Conservation (phyloP, 2,797 vertebrate genomes). For the Bovichtus variegatus region DNA sequence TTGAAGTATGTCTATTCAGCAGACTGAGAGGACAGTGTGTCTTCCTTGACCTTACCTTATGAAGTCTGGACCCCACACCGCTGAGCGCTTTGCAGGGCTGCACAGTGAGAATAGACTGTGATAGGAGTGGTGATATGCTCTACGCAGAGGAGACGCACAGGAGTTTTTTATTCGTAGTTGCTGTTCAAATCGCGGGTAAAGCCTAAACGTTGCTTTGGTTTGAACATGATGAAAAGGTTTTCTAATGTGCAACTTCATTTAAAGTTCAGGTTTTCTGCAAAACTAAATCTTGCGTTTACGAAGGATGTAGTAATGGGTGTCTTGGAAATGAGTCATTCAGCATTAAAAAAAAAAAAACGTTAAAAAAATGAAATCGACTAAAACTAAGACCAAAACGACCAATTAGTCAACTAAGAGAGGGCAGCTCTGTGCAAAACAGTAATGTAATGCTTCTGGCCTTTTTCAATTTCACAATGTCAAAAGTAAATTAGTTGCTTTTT, state of each 20-base stretch:
- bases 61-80: constrained; percentile 52
- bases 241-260: not conserved
- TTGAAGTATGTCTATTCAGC: constrained; percentile 76
- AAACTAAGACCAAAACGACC: no score
- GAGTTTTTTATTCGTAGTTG: not conserved
- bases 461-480: not conserved
- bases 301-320: no score
- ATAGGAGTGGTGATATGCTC: constrained; percentile 11
- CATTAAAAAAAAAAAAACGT: no score
- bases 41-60: constrained; percentile 71
- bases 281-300: no score
- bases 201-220: not conserved
- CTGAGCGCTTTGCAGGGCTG: constrained; percentile 46
- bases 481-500: not conserved
- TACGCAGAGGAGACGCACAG: not conserved
- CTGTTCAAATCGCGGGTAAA: not conserved
- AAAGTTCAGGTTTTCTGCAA: not conserved
- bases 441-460: not conserved
- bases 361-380: no score
- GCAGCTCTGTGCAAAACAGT: not conserved
- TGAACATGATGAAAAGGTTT: not conserved
- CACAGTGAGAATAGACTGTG: constrained; percentile 44
- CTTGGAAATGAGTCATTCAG: no score
- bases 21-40: constrained; percentile 56
- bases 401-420: no score